Evolutionary conservation across 2,888 invertebrate genomes (phyloP), one percentile per base, ranked within the genome.

Genomic region (Habroteleia sp.): DNA sequence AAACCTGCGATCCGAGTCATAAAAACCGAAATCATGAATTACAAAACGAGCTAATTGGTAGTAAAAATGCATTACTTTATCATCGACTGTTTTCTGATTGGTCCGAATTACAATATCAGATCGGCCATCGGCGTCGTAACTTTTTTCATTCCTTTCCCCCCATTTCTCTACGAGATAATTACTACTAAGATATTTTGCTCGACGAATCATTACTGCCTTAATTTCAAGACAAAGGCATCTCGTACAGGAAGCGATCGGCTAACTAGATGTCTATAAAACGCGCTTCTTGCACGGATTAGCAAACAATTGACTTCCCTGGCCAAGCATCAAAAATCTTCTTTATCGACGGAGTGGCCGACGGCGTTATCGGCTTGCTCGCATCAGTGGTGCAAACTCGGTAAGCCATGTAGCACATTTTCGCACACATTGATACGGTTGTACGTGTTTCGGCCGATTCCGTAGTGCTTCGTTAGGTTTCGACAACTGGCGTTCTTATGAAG

Each of bases 201-300:
- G 4, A 8, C 8, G 14, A 25, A 6, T 33, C 23, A 48, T 2
- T 25, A 33, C 27, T 10, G 37, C 16, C 7, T 39, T 37, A 17
- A 29, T 35, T 27, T 4, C 31, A 3, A 14, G 11, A 17, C 39
- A 33, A 56, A 33, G 27, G 39, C 13, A 14, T n/a, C 20, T 33
- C 25, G 13, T 54, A 42, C 44, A 41, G 54, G 65, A 54, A 48
- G 52, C 44, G 25, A 65, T 65, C 52, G 31, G 42, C 42, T 42
- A 17, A 27, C 31, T 62, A 17, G 39, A 10, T 14, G 16, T 48
- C 48, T 39, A 62, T 62, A 62, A 62, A 48, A 48, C 11, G 20
- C 29, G 10, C 8, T 5, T 20, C 20, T 2, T 20, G 7, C 8
- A 5, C 29, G 33, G 35, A 58, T 42, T 42, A 42, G 16, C 42